A percentile compares a stretch with the other conserved stretches of the same genome.
phyloP scores from a whole-genome alignment of 2,888 invertebrate species.

The Caenorhabditis sp. region DNA sequence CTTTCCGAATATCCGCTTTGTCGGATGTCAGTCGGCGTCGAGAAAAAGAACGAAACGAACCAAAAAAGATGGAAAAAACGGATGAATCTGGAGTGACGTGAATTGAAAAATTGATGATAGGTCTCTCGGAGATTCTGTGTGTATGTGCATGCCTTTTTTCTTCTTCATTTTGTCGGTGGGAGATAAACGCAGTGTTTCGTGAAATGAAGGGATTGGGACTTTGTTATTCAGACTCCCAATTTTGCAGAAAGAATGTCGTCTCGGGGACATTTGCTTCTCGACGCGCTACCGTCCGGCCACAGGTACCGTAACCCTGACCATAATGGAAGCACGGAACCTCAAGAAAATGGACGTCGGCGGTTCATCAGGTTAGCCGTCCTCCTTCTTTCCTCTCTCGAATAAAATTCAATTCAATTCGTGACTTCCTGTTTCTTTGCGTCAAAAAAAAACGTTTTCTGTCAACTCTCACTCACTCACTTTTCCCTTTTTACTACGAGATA shows the following conservation, averaged over 20 bases:
- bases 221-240: not conserved
- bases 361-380: conserved; percentile 70
- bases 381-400: not conserved
- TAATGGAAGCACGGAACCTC: conserved; percentile 78
- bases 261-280: conserved; percentile 79
- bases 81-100: conserved; percentile 5
- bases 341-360: conserved; percentile 79
- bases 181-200: too few species aligned
- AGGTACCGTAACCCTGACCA: conserved; percentile 77
- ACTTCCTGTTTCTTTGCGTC: conserved; percentile 9
- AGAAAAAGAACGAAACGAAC: conserved; percentile 1
- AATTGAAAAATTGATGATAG: too few species aligned
- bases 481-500: not conserved
- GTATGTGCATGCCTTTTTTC: too few species aligned
- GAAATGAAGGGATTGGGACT: not conserved
- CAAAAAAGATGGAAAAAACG: not conserved
- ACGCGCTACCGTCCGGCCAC: conserved; percentile 77
- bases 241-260: conserved; percentile 67
- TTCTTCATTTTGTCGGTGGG: not conserved
- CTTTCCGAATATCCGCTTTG: conserved; percentile 24
- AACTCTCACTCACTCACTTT: not conserved
- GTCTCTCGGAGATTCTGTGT: too few species aligned
- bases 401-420: conserved; percentile 3
- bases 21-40: not conserved
- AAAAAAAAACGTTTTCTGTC: not conserved